Conservation (phyloP, 2,113 vertebrate species). For the Ahaetulla prasina region DNA sequence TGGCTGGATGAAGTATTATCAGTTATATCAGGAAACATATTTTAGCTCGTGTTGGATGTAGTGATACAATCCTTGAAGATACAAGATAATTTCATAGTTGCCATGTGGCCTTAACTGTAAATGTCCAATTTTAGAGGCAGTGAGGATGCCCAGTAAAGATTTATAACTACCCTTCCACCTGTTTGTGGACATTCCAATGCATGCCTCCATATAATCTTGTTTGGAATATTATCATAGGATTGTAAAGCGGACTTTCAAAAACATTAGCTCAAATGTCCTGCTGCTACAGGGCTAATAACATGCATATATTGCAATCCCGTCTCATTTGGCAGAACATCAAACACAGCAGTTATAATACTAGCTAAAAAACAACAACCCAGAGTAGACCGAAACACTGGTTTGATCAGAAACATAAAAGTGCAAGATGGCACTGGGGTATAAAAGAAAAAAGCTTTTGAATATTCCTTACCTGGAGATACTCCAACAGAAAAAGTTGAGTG, state of each 20-base stretch:
- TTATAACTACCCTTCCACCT: neutral
- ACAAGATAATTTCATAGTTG: neutral
- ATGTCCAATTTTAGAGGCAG: neutral
- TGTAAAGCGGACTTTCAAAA: neutral
- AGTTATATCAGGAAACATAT: neutral
- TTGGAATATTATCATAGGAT: neutral
- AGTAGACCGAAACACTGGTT: neutral
- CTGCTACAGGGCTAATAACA: neutral
- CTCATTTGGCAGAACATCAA: neutral
- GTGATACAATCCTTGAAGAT: neutral
- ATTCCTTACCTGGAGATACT: neutral
- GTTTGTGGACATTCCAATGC: neutral
- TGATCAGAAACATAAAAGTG: neutral
- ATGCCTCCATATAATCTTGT: neutral
- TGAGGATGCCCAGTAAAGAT: neutral
- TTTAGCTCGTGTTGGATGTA: neutral
- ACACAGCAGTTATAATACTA: neutral
- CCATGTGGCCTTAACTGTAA: neutral
- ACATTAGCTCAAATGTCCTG: neutral
- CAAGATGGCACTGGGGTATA: neutral
- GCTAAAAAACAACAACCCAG: neutral
- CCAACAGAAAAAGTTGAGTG: neutral
- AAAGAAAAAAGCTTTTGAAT: neutral
- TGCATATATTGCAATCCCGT: neutral
- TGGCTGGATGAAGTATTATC: neutral